Evolutionary conservation across 1,140 invertebrate genomes (phyloP), one percentile per base, ranked within the genome.

Genomic region (Acromyrmex echinatior): DNA sequence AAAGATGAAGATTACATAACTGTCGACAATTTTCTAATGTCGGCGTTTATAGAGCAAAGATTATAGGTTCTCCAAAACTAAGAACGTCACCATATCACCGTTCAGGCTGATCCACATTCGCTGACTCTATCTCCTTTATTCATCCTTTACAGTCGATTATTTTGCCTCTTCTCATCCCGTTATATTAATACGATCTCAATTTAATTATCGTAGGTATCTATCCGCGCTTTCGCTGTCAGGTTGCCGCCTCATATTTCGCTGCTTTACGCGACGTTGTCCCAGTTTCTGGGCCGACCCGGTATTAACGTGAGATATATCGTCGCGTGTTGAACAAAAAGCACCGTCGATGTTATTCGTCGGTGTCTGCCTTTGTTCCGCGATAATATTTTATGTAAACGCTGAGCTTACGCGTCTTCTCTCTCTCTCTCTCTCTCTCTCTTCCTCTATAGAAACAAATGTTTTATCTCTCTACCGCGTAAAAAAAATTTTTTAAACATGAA

Each of bases 371-470:
- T 84, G 70, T 74, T 49, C 39, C 70, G 9, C 39, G 56, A 84
- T 81, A 71, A 81, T 84, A 62, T 84, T 84, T 84, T 84, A 84
- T 74, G 28, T 74, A 84, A 84, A 74, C 70, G 70, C 45, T 3
- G n/a, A 70, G 10, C 25, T 35, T n/a, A 3, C 7, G 18, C 16
- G 4, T 10, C 7, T 18, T 65, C 28, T 35, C 62, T 18, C 51
- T 53, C 4, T 3, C 66, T 53, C 49, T 25, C 31, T 28, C 31
- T 31, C 21, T 49, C 53, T 56, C 53, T 7, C 53, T 56, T 0
- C 5, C 18, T 68, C n/a, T 25, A 3, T 18, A 21, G n/a, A 68
- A 18, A 14, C 60, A 25, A n/a, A 10, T 35, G 25, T 21, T 70
- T 71, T 28, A 39, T 58, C 18, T 70, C 49, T 16, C 16, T n/a